Conservation (phyloP, 2,797 vertebrate species). For the Miichthys miiuy region DNA sequence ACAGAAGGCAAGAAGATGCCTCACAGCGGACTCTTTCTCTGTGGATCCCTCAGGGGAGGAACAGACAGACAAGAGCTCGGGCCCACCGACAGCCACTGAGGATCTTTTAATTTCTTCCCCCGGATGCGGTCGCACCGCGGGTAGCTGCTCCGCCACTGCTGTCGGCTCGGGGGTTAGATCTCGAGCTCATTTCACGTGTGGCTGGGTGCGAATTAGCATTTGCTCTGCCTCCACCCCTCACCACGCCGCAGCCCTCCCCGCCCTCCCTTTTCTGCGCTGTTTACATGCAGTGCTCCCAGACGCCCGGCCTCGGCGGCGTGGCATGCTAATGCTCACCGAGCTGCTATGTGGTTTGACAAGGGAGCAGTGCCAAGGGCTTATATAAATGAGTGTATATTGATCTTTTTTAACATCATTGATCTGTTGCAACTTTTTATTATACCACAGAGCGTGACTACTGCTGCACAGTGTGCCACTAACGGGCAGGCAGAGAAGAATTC, state of each 20-base stretch:
- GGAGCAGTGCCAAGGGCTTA: constrained; percentile 56
- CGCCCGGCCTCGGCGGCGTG: constrained; percentile 41
- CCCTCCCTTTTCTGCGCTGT: constrained; percentile 53
- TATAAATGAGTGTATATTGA: constrained; percentile 64
- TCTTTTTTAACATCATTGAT: constrained; percentile 55
- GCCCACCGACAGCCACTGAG: constrained; percentile 62
- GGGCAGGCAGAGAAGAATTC: constrained; percentile 37
- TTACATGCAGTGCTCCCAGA: constrained; percentile 68
- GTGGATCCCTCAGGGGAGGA: constrained; percentile 49
- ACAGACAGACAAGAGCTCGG: constrained; percentile 49
- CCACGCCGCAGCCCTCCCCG: constrained; percentile 48
- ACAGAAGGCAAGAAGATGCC: constrained; percentile 62
- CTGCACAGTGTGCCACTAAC: constrained; percentile 41
- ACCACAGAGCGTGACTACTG: constrained; percentile 29
- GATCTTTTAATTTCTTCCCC: constrained; percentile 81
- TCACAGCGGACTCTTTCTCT: constrained; percentile 48
- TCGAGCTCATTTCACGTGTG: constrained; percentile 88
- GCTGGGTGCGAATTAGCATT: constrained; percentile 87
- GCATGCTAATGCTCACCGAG: constrained; percentile 60
- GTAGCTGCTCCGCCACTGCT: constrained; percentile 68
- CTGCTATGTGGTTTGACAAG: constrained; percentile 53
- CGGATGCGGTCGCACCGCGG: constrained; percentile 69
- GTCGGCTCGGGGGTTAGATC: constrained; percentile 78
- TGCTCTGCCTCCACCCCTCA: constrained; percentile 74
- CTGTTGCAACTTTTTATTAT: constrained; percentile 44